phyloP scores from a whole-genome alignment of 2,113 vertebrate genomes.

The Ariopsis seemanni region DNA sequence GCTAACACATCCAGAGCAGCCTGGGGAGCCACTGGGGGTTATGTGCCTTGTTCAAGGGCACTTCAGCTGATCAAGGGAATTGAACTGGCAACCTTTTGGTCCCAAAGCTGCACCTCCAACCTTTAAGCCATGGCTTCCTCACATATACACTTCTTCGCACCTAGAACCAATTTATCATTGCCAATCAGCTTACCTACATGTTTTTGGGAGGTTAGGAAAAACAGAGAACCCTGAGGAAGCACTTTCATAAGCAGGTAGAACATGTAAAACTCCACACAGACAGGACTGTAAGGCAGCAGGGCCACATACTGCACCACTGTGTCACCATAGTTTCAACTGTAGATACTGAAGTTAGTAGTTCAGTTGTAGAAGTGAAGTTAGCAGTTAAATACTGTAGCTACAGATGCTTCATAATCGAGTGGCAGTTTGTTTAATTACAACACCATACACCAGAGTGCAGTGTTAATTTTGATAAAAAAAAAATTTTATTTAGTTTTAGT shows the following conservation, averaged over 20 bases:
- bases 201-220: neutral
- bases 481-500: too few species aligned
- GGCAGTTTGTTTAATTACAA: neutral
- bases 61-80: too few species aligned
- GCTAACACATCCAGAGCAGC: too few species aligned
- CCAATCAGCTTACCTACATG: neutral
- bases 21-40: too few species aligned
- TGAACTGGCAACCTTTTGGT: too few species aligned
- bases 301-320: neutral
- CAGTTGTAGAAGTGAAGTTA: too few species aligned
- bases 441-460: neutral
- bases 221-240: neutral
- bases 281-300: neutral
- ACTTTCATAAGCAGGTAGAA: neutral
- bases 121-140: too few species aligned
- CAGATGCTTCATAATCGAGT: neutral
- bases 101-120: too few species aligned
- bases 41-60: too few species aligned
- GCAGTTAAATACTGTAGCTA: neutral
- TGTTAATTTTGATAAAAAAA: too few species aligned
- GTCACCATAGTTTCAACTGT: neutral
- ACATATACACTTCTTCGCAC: neutral
- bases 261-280: neutral
- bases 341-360: too few species aligned
- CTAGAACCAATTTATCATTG: neutral